Evolutionary conservation across 2,888 invertebrate species (phyloP).

Genomic region (Yponomeuta plumbellus): DNA sequence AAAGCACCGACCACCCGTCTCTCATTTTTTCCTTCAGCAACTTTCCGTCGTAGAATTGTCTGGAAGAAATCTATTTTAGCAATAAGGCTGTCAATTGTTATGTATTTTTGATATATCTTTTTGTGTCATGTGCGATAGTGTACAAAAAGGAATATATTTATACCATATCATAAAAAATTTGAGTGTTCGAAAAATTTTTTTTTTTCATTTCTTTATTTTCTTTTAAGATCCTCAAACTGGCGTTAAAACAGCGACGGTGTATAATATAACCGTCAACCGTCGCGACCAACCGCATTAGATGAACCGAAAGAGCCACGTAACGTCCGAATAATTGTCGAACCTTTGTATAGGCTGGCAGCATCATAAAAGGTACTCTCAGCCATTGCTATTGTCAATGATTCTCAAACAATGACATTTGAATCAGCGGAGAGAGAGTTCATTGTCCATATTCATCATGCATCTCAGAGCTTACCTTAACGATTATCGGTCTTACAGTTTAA

Average conservation of each 20-base stretch:
- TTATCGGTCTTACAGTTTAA: slow-evolving; percentile 11
- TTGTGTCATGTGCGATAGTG: no score
- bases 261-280: neutral
- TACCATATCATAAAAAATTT: no score
- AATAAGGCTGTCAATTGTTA: no score
- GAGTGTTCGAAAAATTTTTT: no score
- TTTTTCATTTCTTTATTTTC: no score
- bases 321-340: slow-evolving; percentile 5
- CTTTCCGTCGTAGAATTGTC: no score
- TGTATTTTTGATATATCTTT: no score
- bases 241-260: neutral
- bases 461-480: neutral
- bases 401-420: slow-evolving; percentile 45
- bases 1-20: no score
- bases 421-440: slow-evolving; percentile 53
- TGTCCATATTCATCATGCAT: slow-evolving; percentile 38
- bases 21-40: no score
- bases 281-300: neutral
- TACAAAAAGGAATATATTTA: no score
- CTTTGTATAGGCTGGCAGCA: neutral
- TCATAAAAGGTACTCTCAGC: slow-evolving; percentile 9
- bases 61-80: no score
- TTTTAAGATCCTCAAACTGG: neutral
- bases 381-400: slow-evolving; percentile 30
- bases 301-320: neutral